Percentiles rank a stretch among this genome's conserved stretches.
These are phyloP conservation scores for Sinocyclocheilus maitianheensis DNA, from an alignment of 2,113 vertebrate genomes.

Conservation along the genomic window DNA sequence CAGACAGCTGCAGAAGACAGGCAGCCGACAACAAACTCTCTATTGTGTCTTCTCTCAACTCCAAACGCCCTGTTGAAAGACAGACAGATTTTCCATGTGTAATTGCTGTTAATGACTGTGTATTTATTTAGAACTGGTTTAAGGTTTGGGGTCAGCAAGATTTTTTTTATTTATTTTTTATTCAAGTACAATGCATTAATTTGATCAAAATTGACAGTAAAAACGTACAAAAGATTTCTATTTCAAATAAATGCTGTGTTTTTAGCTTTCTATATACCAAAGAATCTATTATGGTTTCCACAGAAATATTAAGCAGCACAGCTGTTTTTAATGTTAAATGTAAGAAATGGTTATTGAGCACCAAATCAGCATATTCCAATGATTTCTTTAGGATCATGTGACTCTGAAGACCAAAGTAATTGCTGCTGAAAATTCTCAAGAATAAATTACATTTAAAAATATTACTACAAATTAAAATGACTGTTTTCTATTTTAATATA, in stretches of 20 bases:
- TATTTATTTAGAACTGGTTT: neutral
- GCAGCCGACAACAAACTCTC: constrained; percentile 94
- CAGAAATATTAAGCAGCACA: neutral
- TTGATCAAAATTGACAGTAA: neutral
- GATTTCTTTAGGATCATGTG: neutral
- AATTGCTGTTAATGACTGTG: neutral
- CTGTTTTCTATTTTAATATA: neutral
- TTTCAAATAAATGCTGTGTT: neutral
- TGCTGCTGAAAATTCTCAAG: neutral
- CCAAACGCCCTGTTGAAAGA: constrained; percentile 83
- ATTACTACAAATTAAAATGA: no score
- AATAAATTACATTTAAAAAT: neutral
- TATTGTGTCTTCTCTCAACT: constrained; percentile 96
- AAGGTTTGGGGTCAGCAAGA: neutral
- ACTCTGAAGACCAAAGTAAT: neutral
- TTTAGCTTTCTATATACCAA: no score
- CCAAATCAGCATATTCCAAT: neutral
- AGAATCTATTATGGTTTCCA: neutral
- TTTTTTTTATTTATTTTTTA: neutral
- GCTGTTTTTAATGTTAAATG: neutral
- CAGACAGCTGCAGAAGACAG: constrained; percentile 93
- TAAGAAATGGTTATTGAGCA: neutral
- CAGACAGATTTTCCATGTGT: neutral
- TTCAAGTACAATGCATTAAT: neutral
- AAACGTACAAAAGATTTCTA: neutral